Conservation (phyloP, 1,140 invertebrate genomes). For the roundworm (Caenorhabditis elegans) region WBcel235 BX284602.5:1163501-1164000, state of each 20-base stretch:
- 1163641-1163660: constrained; percentile 36
- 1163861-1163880: constrained; percentile 13
- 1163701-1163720: constrained; percentile 1
- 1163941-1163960: constrained; percentile 40
- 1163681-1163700: background rate
- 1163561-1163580: too few relatives aligned
- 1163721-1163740: background rate
- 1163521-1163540: too few relatives aligned
- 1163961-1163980: background rate
- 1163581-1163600: background rate
- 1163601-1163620: constrained; percentile 44
- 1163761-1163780: too few relatives aligned
- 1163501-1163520: too few relatives aligned
- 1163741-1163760: too few relatives aligned
- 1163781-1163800: too few relatives aligned
- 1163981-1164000: background rate
- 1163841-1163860: constrained; percentile 26
- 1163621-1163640: constrained; percentile 44
- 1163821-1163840: background rate
- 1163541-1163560: too few relatives aligned
- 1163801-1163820: background rate
- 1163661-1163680: background rate
- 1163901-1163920: constrained; percentile 26
- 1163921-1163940: constrained; percentile 17
- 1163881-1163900: constrained; percentile 36